Percentiles rank a stretch among this genome's conserved stretches.
phyloP scores from a whole-genome alignment of 2,888 invertebrate genomes.

The Molorchus minor region DNA sequence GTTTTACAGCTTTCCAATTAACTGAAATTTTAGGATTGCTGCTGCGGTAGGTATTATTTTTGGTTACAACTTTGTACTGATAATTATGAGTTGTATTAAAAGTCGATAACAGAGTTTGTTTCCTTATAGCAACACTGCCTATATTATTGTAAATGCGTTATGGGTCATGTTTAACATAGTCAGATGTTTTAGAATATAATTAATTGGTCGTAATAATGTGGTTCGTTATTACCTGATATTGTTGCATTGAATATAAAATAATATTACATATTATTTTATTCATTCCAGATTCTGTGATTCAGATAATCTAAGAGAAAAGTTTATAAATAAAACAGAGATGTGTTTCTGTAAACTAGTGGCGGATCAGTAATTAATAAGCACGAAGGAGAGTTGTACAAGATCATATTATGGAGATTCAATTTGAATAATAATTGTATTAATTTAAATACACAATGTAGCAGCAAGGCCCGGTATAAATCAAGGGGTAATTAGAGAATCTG shows the following conservation, averaged over 20 bases:
- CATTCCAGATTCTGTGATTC: no score
- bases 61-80: no score
- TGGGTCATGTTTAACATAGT: constrained; percentile 6
- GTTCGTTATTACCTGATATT: no score
- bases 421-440: constrained; percentile 54
- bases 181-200: constrained; percentile 30
- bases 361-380: constrained; percentile 13
- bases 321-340: no score
- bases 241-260: no score
- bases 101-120: no score
- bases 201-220: constrained; percentile 29
- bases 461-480: constrained; percentile 48
- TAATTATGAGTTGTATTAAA: no score
- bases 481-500: constrained; percentile 52
- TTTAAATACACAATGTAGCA: constrained; percentile 36
- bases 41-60: no score
- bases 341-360: constrained; percentile 3
- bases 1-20: constrained; percentile 25
- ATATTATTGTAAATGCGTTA: neutral
- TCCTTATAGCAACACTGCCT: no score
- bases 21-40: constrained; percentile 25
- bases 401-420: constrained; percentile 40
- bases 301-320: no score
- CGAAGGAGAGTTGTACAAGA: constrained; percentile 14
- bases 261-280: no score